These are phyloP conservation scores for Pseudochirops corinnae DNA, from an alignment of 2,797 vertebrate species.

Conservation along the genomic window DNA sequence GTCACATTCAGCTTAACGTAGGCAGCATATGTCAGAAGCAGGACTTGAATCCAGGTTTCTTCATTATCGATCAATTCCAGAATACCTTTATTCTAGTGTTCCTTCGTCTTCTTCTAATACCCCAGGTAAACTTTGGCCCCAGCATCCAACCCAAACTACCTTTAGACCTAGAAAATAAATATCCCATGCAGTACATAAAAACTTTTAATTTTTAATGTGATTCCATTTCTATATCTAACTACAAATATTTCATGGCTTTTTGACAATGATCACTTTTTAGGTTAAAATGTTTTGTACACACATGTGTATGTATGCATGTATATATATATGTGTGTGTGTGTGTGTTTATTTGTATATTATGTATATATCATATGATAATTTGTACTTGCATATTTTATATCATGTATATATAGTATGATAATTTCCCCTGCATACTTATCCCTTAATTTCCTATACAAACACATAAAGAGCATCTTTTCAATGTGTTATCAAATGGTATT, in stretches of 20 bases:
- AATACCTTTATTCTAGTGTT: not conserved
- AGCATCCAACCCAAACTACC: not conserved
- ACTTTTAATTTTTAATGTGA: not conserved
- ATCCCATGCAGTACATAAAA: not conserved
- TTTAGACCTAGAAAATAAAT: not conserved
- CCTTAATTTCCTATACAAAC: not conserved
- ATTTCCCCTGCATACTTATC: constrained; percentile 11
- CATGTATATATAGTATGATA: too few relatives aligned
- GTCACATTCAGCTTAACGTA: not conserved
- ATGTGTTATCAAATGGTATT: constrained; percentile 23
- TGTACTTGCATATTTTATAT: too few relatives aligned
- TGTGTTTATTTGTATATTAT: too few relatives aligned
- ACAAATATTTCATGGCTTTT: not conserved
- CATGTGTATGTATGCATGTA: not conserved
- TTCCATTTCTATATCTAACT: not conserved
- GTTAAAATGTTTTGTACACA: not conserved
- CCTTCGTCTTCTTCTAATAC: not conserved
- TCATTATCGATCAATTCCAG: not conserved
- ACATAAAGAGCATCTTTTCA: constrained; percentile 32
- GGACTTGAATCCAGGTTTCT: not conserved
- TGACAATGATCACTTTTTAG: not conserved
- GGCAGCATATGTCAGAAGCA: not conserved
- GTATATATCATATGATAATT: too few relatives aligned
- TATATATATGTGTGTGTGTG: too few relatives aligned
- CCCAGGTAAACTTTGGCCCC: not conserved